Evolutionary conservation across 2,113 vertebrate genomes (phyloP).

Genomic region (Recurvirostra avosetta): DNA sequence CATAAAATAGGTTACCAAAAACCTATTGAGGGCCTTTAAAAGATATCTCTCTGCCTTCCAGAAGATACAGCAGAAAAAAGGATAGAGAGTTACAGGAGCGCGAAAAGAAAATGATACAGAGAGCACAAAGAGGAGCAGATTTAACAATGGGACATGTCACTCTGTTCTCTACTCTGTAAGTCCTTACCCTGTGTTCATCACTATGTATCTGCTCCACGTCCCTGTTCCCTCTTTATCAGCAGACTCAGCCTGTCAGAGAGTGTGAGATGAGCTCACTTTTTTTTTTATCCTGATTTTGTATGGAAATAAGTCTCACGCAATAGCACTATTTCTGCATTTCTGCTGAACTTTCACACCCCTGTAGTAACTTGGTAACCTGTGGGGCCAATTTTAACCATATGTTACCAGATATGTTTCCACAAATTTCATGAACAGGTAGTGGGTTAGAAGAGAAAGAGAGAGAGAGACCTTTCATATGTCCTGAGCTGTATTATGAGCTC

Average conservation of each 20-base stretch:
- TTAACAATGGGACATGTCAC: constrained; percentile 36
- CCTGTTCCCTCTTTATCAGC: constrained; percentile 34
- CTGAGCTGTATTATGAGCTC: neutral
- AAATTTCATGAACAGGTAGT: neutral
- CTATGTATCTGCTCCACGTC: neutral
- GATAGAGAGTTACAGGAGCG: constrained; percentile 26
- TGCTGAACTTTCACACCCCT: neutral
- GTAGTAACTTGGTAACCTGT: neutral
- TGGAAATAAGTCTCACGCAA: neutral
- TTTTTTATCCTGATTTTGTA: neutral
- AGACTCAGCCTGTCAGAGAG: constrained; percentile 5
- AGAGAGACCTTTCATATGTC: neutral
- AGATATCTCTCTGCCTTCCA: constrained; percentile 36
- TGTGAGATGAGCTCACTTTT: neutral
- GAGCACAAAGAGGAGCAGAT: constrained; percentile 29
- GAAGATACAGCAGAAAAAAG: neutral
- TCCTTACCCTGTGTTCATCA: constrained; percentile 17
- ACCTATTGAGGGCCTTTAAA: constrained; percentile 28
- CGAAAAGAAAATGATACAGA: neutral
- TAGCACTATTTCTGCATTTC: neutral
- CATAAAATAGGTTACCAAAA: constrained; percentile 48
- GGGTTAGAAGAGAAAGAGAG: neutral
- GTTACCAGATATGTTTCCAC: neutral
- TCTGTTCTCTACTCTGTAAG: constrained; percentile 3
- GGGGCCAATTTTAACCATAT: neutral